Evolutionary conservation across 2,113 vertebrate species (phyloP).

Genomic region (Dascyllus trimaculatus): DNA sequence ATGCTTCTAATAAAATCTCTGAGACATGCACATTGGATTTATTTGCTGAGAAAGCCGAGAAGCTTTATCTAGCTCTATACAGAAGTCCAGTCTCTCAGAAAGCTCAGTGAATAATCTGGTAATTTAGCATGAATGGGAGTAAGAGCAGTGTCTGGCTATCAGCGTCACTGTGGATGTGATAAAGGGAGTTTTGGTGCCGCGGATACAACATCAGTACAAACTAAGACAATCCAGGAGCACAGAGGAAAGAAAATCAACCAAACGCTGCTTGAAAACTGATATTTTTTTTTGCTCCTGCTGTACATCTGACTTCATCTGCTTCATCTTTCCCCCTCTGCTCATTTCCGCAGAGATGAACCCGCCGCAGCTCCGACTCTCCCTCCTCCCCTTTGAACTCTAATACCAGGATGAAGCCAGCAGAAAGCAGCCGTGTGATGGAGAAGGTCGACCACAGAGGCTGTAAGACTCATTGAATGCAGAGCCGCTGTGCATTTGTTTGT

Average conservation of each 20-base stretch:
- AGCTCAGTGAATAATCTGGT: not conserved
- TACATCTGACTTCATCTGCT: slow-evolving; percentile 10
- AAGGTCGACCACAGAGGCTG: slow-evolving; percentile 12
- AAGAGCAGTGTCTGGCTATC: not conserved
- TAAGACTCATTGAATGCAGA: slow-evolving; percentile 43
- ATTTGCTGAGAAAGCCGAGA: too few relatives aligned
- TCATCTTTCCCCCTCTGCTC: slow-evolving; percentile 25
- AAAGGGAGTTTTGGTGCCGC: not conserved
- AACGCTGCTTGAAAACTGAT: not conserved
- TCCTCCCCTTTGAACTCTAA: slow-evolving; percentile 50
- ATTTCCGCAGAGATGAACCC: slow-evolving; percentile 45
- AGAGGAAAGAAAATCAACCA: too few relatives aligned
- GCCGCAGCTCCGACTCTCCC: not conserved
- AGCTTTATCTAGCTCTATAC: too few relatives aligned
- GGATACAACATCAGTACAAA: slow-evolving; percentile 13
- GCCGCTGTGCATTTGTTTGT: slow-evolving; percentile 31
- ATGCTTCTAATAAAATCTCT: too few relatives aligned
- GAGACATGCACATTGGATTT: too few relatives aligned
- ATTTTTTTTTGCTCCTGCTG: not conserved
- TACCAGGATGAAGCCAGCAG: slow-evolving; percentile 40
- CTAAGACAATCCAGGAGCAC: slow-evolving; percentile 9
- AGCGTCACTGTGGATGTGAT: not conserved
- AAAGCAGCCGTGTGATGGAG: slow-evolving; percentile 40
- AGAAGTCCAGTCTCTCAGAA: not conserved
- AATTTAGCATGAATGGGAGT: not conserved